Base-by-base conservation (phyloP, 92 coral and sea anemone species). In the Micromussa lordhowensis region DNA sequence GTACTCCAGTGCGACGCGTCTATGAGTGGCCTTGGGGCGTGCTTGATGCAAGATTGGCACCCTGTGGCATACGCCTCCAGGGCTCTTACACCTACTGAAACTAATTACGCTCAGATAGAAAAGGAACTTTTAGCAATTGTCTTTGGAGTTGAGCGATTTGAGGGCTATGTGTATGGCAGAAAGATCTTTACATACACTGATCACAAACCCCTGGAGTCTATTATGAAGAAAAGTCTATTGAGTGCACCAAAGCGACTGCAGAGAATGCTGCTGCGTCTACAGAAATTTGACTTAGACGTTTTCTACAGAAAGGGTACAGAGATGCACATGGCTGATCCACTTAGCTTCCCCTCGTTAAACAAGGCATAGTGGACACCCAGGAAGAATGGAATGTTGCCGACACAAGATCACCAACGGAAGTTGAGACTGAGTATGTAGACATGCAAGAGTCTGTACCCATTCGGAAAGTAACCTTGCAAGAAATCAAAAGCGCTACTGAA, bases 1-100 rank as follows among this genome's bases (percentile, higher is more conserved):
- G 88, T 90, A 2, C 90, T 93, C 0, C 93, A 90, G 51, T 87
- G 91, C 68, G 90, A 93, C 68, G 91, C 92, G 49, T 91, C 92
- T 77, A 44, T 31, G 80, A 30, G 61, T 85, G 90, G 93, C 12
- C 83, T 90, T 22, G 85, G 83, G 19, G 93, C 93, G 1, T 85
- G 93, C n/a, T 57, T 86, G 21, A 51, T 72, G 28, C 90, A 90
- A 68, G 82, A 90, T 51, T 87, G 86, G n/a, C 82, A 90, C 57
- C 93, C 90, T 3, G 75, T 90, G 26, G 88, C 90, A 4, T 91
- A 86, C 15, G 88, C 93, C 1, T 75, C 90, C 30, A 72, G 90
- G 68, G 83, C 90, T 14, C 85, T 81, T 31, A 86, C 93, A 10
- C 87, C 90, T 30, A 85, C 86, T 0, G 89, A 90, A 30, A 63